phyloP scores from a whole-genome alignment of 1,140 invertebrate genomes.

The Drosophila sechellia region DNA sequence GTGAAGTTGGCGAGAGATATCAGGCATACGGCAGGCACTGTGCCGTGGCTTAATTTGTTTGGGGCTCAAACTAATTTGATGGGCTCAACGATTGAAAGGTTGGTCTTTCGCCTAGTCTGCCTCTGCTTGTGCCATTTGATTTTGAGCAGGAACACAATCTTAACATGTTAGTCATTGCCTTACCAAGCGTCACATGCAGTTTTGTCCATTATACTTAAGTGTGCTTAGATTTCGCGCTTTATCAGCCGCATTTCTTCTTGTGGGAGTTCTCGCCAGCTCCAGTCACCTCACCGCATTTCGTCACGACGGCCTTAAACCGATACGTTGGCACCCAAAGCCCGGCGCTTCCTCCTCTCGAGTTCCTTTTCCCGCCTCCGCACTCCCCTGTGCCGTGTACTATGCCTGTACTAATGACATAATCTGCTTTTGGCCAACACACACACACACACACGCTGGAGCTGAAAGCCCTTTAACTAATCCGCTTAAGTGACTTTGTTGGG shows the following conservation, averaged over 20 bases:
- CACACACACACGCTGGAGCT: conserved; percentile 20
- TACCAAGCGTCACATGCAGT: conserved; percentile 39
- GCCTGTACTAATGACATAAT: conserved; percentile 76
- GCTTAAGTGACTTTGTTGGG: conserved; percentile 71
- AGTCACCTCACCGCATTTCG: conserved; percentile 10
- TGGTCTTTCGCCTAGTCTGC: conserved; percentile 1
- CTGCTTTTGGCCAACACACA: conserved; percentile 75
- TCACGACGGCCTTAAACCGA: conserved; percentile 25
- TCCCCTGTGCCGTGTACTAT: conserved; percentile 14
- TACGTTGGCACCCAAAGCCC: conserved; percentile 34
- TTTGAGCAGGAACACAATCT: conserved; percentile 28
- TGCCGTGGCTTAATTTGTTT: conserved; percentile 32
- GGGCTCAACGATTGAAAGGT: conserved; percentile 46
- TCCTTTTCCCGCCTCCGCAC: not conserved
- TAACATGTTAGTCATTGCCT: conserved; percentile 39
- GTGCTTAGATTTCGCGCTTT: conserved; percentile 16
- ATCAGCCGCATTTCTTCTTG: conserved; percentile 28
- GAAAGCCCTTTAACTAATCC: conserved; percentile 77
- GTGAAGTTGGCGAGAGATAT: conserved; percentile 43
- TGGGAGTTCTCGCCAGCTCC: not conserved
- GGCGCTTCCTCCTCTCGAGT: conserved; percentile 29
- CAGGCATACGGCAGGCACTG: conserved; percentile 22
- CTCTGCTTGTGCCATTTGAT: not conserved
- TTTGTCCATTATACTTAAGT: conserved; percentile 40
- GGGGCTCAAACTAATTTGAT: conserved; percentile 44